phyloP scores from a whole-genome alignment of 1,140 invertebrate species.

The Diorhabda elongata region DNA sequence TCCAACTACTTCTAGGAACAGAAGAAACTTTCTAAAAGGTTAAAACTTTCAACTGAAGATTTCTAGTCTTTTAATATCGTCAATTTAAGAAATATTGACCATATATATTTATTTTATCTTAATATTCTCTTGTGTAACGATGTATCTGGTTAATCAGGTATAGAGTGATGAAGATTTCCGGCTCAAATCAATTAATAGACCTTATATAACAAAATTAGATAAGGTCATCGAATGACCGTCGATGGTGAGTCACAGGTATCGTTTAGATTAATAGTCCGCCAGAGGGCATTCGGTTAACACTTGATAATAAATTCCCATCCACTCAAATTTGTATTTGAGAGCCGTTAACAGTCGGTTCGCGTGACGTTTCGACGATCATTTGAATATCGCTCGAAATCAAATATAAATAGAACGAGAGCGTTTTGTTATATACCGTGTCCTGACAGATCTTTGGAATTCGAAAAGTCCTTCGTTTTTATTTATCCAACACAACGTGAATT shows the following conservation, averaged over 20 bases:
- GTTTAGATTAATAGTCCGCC: background rate
- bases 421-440: background rate
- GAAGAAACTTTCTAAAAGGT: no score
- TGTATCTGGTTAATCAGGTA: no score
- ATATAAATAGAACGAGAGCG: background rate
- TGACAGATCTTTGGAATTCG: background rate
- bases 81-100: no score
- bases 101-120: no score
- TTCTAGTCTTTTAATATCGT: no score
- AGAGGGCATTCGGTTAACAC: background rate
- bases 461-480: background rate
- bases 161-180: no score
- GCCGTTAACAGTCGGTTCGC: background rate
- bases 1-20: no score
- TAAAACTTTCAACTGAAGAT: no score
- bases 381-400: background rate
- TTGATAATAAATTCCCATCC: background rate
- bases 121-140: no score
- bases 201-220: background rate
- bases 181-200: background rate
- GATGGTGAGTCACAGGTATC: background rate
- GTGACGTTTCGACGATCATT: background rate
- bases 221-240: background rate
- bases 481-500: background rate
- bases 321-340: background rate